Percentiles rank a stretch among this genome's conserved stretches.
These are phyloP conservation scores for Pantherophis guttatus DNA, from an alignment of 2,113 vertebrate genomes.

Conservation along the genomic window DNA sequence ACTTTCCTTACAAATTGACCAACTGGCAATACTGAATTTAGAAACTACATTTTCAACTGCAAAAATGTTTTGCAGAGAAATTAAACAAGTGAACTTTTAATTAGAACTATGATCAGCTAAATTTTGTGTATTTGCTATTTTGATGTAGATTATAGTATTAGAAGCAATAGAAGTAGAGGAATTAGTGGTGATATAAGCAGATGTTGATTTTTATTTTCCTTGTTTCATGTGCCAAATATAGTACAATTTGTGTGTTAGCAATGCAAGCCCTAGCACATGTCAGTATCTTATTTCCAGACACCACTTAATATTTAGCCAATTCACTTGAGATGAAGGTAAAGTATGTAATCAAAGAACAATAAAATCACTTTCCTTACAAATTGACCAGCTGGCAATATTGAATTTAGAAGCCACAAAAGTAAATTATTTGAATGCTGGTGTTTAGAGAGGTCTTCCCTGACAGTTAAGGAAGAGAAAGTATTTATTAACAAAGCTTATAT, in stretches of 20 bases:
- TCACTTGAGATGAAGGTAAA: background rate
- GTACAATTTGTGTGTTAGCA: background rate
- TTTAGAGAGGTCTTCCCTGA: background rate
- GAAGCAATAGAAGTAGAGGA: background rate
- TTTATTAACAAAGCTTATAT: background rate
- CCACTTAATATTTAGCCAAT: background rate
- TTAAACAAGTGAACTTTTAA: background rate
- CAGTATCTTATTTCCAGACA: background rate
- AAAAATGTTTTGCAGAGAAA: background rate
- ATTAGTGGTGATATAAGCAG: background rate
- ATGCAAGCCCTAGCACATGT: background rate
- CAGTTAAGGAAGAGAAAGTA: background rate
- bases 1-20: background rate
- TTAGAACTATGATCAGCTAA: too few relatives aligned
- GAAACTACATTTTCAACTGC: background rate
- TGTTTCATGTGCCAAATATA: background rate
- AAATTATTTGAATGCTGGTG: background rate
- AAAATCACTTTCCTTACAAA: background rate
- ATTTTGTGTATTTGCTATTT: background rate
- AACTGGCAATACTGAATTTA: background rate
- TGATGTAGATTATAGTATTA: background rate
- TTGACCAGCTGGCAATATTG: background rate
- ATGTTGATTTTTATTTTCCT: rapidly evolving
- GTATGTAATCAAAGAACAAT: background rate
- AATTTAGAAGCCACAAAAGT: background rate